phyloP scores from a whole-genome alignment of 1,140 invertebrate genomes.

The Eumeta japonica region DNA sequence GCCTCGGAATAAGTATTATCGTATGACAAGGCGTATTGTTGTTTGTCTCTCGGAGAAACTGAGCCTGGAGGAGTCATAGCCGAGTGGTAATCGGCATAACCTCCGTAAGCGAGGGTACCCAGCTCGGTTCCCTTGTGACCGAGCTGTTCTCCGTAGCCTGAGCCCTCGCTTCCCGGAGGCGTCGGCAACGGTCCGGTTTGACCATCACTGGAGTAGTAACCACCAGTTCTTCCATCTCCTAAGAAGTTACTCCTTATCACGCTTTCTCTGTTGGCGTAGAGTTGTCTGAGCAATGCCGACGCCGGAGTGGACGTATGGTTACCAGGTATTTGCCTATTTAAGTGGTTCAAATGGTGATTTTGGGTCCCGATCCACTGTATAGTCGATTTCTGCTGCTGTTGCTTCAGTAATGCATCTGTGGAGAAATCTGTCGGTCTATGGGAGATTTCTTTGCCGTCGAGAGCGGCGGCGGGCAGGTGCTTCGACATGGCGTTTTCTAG shows the following conservation, averaged over 20 bases:
- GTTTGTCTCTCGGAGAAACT: conserved; percentile 88
- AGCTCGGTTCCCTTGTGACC: conserved; percentile 47
- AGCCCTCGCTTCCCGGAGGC: conserved; percentile 80
- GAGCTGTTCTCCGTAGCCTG: conserved; percentile 71
- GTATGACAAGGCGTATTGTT: conserved; percentile 60
- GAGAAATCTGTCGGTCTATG: conserved; percentile 83
- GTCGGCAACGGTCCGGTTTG: conserved; percentile 77
- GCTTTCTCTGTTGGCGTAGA: conserved; percentile 91
- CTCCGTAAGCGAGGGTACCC: conserved; percentile 56
- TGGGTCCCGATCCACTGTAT: conserved; percentile 92
- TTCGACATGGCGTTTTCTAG: conserved; percentile 96
- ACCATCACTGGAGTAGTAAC: conserved; percentile 56
- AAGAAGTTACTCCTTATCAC: conserved; percentile 87
- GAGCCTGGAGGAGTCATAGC: conserved; percentile 95
- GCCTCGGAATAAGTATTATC: conserved; percentile 51
- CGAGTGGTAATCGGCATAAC: conserved; percentile 81
- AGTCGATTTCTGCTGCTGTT: conserved; percentile 80
- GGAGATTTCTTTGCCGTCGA: conserved; percentile 59
- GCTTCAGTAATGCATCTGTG: conserved; percentile 78
- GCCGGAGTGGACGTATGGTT: conserved; percentile 66
- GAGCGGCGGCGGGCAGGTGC: conserved; percentile 72
- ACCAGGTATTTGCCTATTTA: conserved; percentile 64
- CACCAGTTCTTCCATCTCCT: conserved; percentile 64
- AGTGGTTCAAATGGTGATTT: conserved; percentile 63
- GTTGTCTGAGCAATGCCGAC: conserved; percentile 81